Evolutionary conservation across 2,797 vertebrate species (phyloP), one percentile per base, ranked within the genome.

Genomic region (Anolis apletophallus): DNA sequence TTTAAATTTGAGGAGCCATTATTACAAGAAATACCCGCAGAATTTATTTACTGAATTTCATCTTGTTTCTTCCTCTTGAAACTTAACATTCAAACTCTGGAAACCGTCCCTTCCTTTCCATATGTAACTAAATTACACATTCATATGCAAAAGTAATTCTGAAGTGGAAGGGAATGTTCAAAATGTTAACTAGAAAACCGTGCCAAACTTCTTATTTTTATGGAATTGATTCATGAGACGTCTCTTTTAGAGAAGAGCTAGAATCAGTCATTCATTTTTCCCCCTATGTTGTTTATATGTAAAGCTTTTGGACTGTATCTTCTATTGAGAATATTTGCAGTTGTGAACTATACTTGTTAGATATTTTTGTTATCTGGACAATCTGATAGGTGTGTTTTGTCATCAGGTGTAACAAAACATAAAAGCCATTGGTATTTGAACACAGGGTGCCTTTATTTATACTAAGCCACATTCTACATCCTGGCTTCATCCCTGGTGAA

Each of bases 1-100:
- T 98, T 99, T 95, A 98, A 98, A 94, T 98, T 98, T 87, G 97
- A 99, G 94, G 97, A 98, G 91, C 97, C 98, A 4, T 97, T 98
- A 61, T 95, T 98, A 87, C 97, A 98, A 94, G 98, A 98, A 93
- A 96, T 98, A 88, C 96, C 97, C 0, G 98, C 97, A 93, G 98
- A 98, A 93, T 98, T 98, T 94, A 98, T 98, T 95, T 98, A 97
- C 95, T 98, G 96, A 98, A 86, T 89, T 89, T 26, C 76, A 46
- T 36, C 61, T 83, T 81, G n/a, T 11, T 83, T 78, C 36, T 79
- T 13, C 23, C 52, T 46, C 40, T 83, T 89, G 85, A 85, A 87
- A 79, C 82, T 78, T 88, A 82, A 85, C 93, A 91, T 57, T 84
- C 0, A 87, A 88, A 79, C 46, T 67, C 84, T 83, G 36, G 91